phyloP scores from a whole-genome alignment of 2,888 invertebrate genomes.

The Byasa hedistus region DNA sequence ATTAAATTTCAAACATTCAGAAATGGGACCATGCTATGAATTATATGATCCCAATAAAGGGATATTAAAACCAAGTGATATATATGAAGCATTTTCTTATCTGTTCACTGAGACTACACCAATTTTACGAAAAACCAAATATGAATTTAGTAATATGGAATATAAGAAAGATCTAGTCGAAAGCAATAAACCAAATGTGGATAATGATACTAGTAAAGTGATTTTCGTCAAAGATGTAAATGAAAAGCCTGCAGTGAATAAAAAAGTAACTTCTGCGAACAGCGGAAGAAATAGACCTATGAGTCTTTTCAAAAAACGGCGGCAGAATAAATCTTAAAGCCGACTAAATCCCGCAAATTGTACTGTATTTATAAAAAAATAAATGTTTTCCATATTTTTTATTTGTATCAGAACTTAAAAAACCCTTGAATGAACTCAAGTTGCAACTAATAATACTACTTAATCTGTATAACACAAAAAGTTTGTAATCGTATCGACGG shows the following conservation, averaged over 20 bases:
- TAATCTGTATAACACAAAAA: no score
- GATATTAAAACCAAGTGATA: constrained; percentile 68
- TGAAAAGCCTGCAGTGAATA: constrained; percentile 47
- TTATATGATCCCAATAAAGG: constrained; percentile 53
- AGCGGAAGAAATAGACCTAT: constrained; percentile 50
- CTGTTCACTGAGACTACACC: constrained; percentile 49
- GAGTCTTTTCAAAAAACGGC: constrained; percentile 67
- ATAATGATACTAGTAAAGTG: constrained; percentile 37
- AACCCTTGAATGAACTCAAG: no score
- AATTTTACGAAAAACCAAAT: constrained; percentile 66
- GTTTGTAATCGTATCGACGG: no score
- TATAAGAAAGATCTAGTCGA: constrained; percentile 15
- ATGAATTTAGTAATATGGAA: constrained; percentile 36
- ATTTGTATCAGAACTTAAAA: no score
- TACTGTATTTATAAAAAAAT: not conserved
- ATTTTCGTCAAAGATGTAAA: constrained; percentile 62
- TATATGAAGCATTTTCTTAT: constrained; percentile 57
- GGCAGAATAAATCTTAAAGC: constrained; percentile 45
- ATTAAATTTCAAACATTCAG: constrained; percentile 61
- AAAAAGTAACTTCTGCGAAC: constrained; percentile 36
- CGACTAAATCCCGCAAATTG: not conserved
- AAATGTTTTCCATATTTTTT: no score
- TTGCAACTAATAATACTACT: no score
- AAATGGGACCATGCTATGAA: constrained; percentile 43
- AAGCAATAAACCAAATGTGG: constrained; percentile 25